Evolutionary conservation across 30 jellyfish, hydroid and myxozoan species (phyloP).

Genomic region (Pelagia noctiluca): DNA sequence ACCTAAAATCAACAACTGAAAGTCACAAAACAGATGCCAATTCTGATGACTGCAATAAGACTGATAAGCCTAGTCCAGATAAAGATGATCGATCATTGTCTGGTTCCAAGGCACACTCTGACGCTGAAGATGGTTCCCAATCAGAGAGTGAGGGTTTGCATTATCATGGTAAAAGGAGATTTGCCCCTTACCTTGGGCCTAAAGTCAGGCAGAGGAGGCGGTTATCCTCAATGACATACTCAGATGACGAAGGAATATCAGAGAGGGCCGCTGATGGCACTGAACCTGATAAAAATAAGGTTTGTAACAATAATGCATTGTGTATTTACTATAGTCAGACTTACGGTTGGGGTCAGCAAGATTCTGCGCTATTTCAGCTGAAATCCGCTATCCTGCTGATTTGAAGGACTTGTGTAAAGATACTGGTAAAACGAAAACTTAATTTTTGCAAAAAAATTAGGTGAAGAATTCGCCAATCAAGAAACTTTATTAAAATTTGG

Average conservation of each 20-base stretch:
- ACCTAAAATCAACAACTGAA: too few species aligned
- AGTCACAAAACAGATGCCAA: background rate
- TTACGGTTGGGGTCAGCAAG: too few species aligned
- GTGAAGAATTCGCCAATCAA: background rate
- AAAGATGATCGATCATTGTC: background rate
- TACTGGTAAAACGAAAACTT: background rate
- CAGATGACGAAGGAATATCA: constrained; percentile 67
- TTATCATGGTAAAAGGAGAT: constrained; percentile 56
- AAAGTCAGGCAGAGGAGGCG: constrained; percentile 69
- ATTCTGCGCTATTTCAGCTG: background rate
- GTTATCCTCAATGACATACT: constrained; percentile 37
- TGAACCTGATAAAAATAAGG: background rate
- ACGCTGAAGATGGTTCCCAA: constrained; percentile 70
- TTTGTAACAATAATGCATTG: background rate
- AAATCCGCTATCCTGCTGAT: too few species aligned
- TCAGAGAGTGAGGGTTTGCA: constrained; percentile 67
- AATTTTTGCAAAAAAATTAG: background rate
- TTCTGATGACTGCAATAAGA: background rate
- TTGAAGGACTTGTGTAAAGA: too few species aligned
- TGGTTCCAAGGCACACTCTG: constrained; percentile 14
- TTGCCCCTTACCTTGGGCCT: constrained; percentile 72
- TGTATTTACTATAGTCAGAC: background rate
- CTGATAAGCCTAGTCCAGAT: background rate
- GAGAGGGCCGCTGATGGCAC: background rate
- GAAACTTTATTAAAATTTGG: too few species aligned